phyloP scores from a whole-genome alignment of 2,113 vertebrate species.

The Nymphicus hollandicus region DNA sequence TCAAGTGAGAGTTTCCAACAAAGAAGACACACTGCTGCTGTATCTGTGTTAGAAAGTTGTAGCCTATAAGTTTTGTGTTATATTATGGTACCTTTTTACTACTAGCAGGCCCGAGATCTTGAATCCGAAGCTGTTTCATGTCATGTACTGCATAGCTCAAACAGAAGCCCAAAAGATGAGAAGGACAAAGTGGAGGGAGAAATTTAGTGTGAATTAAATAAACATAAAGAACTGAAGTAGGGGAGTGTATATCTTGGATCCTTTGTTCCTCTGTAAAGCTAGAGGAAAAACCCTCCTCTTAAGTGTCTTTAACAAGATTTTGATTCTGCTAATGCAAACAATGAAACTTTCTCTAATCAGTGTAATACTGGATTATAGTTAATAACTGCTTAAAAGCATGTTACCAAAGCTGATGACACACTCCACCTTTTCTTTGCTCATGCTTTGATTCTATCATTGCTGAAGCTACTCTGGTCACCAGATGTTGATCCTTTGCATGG shows the following conservation, averaged over 20 bases:
- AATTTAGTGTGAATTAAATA: not conserved
- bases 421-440: not conserved
- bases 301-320: not conserved
- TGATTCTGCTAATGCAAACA: not conserved
- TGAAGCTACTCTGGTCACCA: not conserved
- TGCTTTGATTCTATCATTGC: not conserved
- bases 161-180: not conserved
- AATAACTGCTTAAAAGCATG: not conserved
- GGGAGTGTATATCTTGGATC: not conserved
- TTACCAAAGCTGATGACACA: not conserved
- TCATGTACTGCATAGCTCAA: not conserved
- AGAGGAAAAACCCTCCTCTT: not conserved
- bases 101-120: not conserved
- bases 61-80: not conserved
- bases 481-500: not conserved
- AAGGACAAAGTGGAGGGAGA: not conserved
- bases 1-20: not conserved
- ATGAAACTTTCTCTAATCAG: not conserved
- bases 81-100: not conserved
- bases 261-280: not conserved
- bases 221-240: not conserved
- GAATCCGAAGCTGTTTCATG: not conserved
- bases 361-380: not conserved
- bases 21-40: fast-evolving
- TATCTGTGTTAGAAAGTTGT: not conserved